Percentiles rank a stretch among this genome's conserved stretches.
Evolutionary conservation across 2,888 invertebrate genomes (phyloP).

Genomic region (Masnerella sp.): DNA sequence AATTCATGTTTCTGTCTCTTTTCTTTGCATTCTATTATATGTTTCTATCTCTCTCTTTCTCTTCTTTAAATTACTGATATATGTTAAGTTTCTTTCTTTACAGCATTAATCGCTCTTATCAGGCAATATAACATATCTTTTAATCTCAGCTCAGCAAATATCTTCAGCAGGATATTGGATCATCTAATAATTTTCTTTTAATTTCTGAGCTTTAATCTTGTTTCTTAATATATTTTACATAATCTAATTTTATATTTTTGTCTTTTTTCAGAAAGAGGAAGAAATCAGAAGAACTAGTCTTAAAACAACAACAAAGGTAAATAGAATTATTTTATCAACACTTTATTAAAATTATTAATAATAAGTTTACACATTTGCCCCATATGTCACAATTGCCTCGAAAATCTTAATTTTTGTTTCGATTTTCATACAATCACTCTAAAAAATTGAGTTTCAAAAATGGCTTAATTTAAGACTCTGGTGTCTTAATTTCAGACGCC

Average conservation of each 20-base stretch:
- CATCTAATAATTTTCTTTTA: slow-evolving; percentile 20
- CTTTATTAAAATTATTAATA: background rate
- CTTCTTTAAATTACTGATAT: too few species aligned
- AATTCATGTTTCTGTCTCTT: too few species aligned
- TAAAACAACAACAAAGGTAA: slow-evolving; percentile 69
- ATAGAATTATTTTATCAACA: background rate
- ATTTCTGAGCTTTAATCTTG: slow-evolving; percentile 9
- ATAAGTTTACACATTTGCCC: too few species aligned
- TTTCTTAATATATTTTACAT: background rate
- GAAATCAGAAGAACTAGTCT: slow-evolving; percentile 68
- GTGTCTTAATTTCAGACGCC: too few species aligned
- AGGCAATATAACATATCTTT: slow-evolving; percentile 3
- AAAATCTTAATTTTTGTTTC: background rate
- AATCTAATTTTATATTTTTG: background rate
- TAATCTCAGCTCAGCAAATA: slow-evolving; percentile 16
- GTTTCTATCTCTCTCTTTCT: slow-evolving; percentile 1
- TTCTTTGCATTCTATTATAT: too few species aligned
- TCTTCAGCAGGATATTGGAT: slow-evolving; percentile 20
- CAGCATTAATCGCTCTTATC: slow-evolving; percentile 16
- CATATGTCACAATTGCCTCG: too few species aligned
- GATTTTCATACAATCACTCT: background rate
- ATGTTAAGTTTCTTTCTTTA: slow-evolving; percentile 4
- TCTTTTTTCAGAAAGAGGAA: slow-evolving; percentile 70
- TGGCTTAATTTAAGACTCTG: too few species aligned
- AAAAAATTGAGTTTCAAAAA: too few species aligned